Evolutionary conservation across 2,888 invertebrate genomes (phyloP).

Genomic region (Rotaria macrura): DNA sequence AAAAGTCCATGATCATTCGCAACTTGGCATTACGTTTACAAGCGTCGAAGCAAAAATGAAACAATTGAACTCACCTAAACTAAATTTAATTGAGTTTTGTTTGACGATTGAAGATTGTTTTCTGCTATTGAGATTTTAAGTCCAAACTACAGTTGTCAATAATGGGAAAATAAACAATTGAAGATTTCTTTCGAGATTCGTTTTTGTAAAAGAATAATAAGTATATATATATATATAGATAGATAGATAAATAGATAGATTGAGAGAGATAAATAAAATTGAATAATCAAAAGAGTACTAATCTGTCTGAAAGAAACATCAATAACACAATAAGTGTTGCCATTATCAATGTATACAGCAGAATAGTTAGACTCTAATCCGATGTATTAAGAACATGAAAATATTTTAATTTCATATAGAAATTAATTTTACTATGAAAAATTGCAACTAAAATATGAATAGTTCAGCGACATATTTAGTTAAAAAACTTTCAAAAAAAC

Average conservation of each 20-base stretch:
- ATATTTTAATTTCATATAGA: background rate
- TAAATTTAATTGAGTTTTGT: background rate
- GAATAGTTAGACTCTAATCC: background rate
- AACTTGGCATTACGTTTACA: no score
- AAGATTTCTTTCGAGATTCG: background rate
- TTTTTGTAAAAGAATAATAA: background rate
- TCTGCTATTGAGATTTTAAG: background rate
- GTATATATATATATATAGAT: no score
- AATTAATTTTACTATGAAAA: background rate
- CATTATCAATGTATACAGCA: background rate
- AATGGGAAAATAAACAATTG: background rate
- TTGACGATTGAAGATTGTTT: background rate
- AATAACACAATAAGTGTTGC: background rate
- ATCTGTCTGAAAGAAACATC: constrained; percentile 12
- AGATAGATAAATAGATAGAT: no score
- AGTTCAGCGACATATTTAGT: background rate
- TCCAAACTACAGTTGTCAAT: background rate
- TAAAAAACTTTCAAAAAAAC: background rate
- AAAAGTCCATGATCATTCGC: no score
- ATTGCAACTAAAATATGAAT: background rate
- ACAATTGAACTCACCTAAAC: background rate
- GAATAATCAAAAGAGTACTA: constrained; percentile 6
- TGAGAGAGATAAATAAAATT: background rate
- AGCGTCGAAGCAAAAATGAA: background rate
- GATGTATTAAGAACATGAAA: background rate